A percentile compares a stretch with the other conserved stretches of the same genome.
phyloP scores from a whole-genome alignment of 2,113 vertebrate species.

The Todiramphus saurophagus region DNA sequence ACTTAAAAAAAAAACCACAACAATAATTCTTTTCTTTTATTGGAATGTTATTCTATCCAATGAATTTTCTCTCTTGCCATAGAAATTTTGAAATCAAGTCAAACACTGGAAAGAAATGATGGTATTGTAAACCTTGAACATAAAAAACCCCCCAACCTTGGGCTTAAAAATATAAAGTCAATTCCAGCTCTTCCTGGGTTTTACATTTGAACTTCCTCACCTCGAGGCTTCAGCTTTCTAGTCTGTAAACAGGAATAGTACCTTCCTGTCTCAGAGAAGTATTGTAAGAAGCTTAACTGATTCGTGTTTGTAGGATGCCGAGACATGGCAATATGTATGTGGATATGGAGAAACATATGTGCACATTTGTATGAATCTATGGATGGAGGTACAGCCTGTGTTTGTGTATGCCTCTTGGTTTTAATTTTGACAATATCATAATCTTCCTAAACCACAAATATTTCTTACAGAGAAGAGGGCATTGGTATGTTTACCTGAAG shows the following conservation, averaged over 20 bases:
- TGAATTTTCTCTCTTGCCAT: neutral
- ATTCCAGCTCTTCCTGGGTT: neutral
- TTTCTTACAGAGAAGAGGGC: neutral
- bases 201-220: neutral
- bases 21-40: neutral
- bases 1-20: neutral
- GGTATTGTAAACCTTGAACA: neutral
- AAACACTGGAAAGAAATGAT: neutral
- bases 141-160: neutral
- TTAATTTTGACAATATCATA: neutral
- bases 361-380: neutral
- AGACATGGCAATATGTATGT: neutral
- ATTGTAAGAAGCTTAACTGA: neutral
- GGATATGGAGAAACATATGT: neutral
- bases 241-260: constrained; percentile 25
- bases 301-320: neutral
- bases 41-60: neutral
- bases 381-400: neutral
- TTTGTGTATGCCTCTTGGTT: neutral
- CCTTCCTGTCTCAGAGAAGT: neutral
- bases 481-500: rapidly evolving
- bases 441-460: neutral
- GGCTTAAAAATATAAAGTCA: neutral
- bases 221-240: neutral
- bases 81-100: neutral